A percentile compares a stretch with the other conserved stretches of the same genome.
phyloP scores from a whole-genome alignment of 2,113 vertebrate species.

The Seriola dumerili region DNA sequence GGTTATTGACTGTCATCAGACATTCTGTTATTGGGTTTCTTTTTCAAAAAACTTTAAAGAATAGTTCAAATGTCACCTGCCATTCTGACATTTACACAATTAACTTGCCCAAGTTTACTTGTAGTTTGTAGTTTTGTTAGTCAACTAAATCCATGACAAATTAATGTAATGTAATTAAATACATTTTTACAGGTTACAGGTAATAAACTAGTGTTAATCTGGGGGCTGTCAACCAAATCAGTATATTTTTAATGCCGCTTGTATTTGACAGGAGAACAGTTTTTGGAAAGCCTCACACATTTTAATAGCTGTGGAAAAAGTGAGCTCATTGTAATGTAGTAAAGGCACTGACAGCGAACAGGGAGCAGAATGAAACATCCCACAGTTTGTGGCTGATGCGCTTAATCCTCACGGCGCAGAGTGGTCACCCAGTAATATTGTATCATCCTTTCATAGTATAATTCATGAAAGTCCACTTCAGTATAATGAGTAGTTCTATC shows the following conservation, averaged over 20 bases:
- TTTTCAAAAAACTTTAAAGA: not conserved
- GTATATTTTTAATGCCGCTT: slow-evolving; percentile 13
- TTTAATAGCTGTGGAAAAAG: slow-evolving; percentile 78
- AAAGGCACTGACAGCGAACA: slow-evolving; percentile 60
- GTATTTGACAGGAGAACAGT: slow-evolving; percentile 50
- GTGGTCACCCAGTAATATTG: slow-evolving; percentile 23
- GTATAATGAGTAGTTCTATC: slow-evolving; percentile 9
- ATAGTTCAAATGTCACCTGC: not conserved
- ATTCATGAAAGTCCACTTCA: slow-evolving; percentile 13
- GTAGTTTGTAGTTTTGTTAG: not conserved
- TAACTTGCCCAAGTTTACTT: not conserved
- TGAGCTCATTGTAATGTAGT: slow-evolving; percentile 72
- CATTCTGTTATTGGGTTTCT: not conserved
- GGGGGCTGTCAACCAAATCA: not conserved
- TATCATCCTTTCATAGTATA: slow-evolving; percentile 28
- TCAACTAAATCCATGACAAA: not conserved
- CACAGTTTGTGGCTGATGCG: slow-evolving; percentile 49
- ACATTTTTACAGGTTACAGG: not conserved
- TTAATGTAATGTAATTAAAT: not conserved
- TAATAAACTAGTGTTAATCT: not conserved
- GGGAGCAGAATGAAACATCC: slow-evolving; percentile 52
- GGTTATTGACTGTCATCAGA: not conserved
- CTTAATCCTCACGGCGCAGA: slow-evolving; percentile 33
- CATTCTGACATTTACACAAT: not conserved
- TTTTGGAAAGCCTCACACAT: slow-evolving; percentile 63